Evolutionary conservation across 2,888 invertebrate genomes (phyloP), one percentile per base, ranked within the genome.

Genomic region (Tineola bisselliella): DNA sequence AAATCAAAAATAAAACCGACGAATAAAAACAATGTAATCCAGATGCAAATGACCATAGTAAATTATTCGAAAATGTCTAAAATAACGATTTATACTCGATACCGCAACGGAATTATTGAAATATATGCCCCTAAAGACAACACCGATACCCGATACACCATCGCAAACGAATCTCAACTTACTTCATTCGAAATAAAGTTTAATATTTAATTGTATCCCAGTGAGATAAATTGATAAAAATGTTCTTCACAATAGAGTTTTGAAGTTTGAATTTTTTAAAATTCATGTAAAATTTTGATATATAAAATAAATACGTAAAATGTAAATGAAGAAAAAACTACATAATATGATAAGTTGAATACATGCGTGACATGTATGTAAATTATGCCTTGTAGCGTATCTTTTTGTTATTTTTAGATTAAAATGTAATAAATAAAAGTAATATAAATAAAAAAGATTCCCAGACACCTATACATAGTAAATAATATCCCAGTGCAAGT

Each of bases 81-180:
- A 79, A 82, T 77, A 73, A 80, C 74, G 75, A 84, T 83, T 83
- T 83, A 82, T 82, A 76, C 73, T 73, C 75, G 74, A 73, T 78
- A 76, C 75, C 72, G 74, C 70, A 75, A 71, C 70, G 67, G 74
- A 79, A 78, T 82, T 82, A 83, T 81, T 83, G 81, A 84, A 84
- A 84, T 83, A 83, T 83, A 83, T 76, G 80, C 78, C 79, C 82
- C 81, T 65, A 76, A 81, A 78, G 82, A 80, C 81, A 77, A 77
- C 70, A 13, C 11, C 11, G 58, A 58, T 58, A 19, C 15, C 17
- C 33, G 33, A 58, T 15, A 58, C 15, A 12, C 33, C 3, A 31
- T 15, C 13, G 58, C 33, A 58, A 58, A 58, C 67, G 58, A 76
- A 65, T 74, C 70, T 73, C 69, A 67, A 70, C 74, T 69, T 66